phyloP scores from a whole-genome alignment of 1,140 invertebrate species.

The Drosophila leontia region DNA sequence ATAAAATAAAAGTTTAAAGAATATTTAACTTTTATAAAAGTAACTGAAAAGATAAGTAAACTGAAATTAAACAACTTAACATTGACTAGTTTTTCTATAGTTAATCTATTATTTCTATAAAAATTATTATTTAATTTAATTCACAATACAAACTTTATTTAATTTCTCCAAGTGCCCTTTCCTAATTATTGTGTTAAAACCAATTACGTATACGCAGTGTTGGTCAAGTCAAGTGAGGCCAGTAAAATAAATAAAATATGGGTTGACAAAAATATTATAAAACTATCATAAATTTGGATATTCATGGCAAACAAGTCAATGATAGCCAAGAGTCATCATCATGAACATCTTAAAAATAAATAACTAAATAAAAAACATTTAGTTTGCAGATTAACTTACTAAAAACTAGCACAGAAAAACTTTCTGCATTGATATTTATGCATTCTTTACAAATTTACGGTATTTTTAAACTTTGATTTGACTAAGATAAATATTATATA shows the following conservation, averaged over 20 bases:
- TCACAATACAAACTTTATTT: neutral
- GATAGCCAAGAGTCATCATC: too few species aligned
- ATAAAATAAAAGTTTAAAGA: neutral
- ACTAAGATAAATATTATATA: neutral
- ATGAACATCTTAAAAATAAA: too few species aligned
- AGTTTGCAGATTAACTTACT: too few species aligned
- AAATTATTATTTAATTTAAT: neutral
- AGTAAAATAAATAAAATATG: neutral
- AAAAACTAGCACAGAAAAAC: too few species aligned
- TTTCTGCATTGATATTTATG: too few species aligned
- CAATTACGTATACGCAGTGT: slow-evolving; percentile 57
- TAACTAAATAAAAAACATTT: too few species aligned
- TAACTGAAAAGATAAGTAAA: neutral
- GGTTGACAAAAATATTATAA: neutral
- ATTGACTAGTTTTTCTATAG: neutral
- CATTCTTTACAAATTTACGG: neutral
- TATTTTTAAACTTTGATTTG: neutral
- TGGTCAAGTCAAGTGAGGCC: neutral
- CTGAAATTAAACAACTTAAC: neutral
- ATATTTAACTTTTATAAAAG: neutral
- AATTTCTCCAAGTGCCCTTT: neutral
- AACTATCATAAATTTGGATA: too few species aligned
- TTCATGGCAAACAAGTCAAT: too few species aligned
- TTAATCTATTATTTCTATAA: too few species aligned
- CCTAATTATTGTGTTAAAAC: neutral